These are phyloP conservation scores for Pimpla rufipes DNA, from an alignment of 2,888 invertebrate genomes.

Conservation along the genomic window DNA sequence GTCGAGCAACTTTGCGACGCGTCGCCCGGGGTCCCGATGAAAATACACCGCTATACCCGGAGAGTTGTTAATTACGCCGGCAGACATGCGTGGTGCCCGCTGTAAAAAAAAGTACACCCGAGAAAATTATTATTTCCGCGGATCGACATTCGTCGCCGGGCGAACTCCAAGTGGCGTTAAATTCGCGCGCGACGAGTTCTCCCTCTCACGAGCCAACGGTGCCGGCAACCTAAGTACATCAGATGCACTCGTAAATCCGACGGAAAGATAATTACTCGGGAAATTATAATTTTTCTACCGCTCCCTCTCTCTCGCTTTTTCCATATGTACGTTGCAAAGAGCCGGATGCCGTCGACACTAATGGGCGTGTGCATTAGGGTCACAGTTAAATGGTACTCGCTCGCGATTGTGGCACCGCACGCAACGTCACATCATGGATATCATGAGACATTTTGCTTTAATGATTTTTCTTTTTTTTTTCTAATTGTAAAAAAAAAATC, in stretches of 20 bases:
- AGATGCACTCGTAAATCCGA: conserved; percentile 73
- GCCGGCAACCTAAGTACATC: conserved; percentile 69
- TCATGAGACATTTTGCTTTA: not conserved
- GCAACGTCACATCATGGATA: not conserved
- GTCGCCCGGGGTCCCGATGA: conserved; percentile 6
- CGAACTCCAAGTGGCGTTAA: conserved; percentile 5
- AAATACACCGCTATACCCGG: conserved; percentile 13
- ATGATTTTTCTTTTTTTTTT: not conserved
- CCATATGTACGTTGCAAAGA: conserved; percentile 69
- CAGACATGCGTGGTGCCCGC: not conserved
- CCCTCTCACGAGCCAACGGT: not conserved
- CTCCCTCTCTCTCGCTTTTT: conserved; percentile 39
- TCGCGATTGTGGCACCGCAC: not conserved
- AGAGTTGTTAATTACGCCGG: conserved; percentile 37
- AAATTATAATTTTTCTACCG: conserved; percentile 78
- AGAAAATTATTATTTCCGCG: conserved; percentile 20
- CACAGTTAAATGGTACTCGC: conserved; percentile 55
- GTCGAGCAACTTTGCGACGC: conserved; percentile 27
- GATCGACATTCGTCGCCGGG: not conserved
- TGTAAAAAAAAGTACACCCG: conserved; percentile 4
- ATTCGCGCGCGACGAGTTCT: conserved; percentile 12
- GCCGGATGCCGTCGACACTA: conserved; percentile 66
- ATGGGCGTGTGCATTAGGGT: conserved; percentile 63
- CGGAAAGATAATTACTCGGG: conserved; percentile 73
- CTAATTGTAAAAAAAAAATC: not conserved